A percentile compares a stretch with the other conserved stretches of the same genome.
Conservation (phyloP, 2,888 invertebrate species). For the Acleris emargana region DNA sequence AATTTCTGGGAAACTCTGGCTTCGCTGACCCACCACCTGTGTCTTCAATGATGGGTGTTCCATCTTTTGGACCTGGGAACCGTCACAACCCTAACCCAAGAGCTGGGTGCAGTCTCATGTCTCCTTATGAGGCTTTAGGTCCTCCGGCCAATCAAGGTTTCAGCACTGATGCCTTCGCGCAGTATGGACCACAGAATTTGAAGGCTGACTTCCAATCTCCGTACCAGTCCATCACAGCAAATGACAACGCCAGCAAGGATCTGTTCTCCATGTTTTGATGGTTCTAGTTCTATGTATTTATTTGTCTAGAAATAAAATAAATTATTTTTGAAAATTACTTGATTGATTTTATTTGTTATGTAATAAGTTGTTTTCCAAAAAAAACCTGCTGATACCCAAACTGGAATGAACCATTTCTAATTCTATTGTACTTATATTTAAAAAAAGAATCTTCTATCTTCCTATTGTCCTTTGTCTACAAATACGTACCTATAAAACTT, state of each 20-base stretch:
- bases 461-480: too few species aligned
- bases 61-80: not conserved
- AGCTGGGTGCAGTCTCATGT: conserved; percentile 52
- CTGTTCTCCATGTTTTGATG: conserved; percentile 53
- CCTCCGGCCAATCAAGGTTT: conserved; percentile 42
- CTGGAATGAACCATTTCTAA: too few species aligned
- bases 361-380: not conserved
- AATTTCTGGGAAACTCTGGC: conserved; percentile 44
- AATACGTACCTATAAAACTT: too few species aligned
- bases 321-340: conserved; percentile 11
- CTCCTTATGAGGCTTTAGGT: conserved; percentile 59
- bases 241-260: conserved; percentile 51
- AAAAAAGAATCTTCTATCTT: too few species aligned
- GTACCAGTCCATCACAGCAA: conserved; percentile 52
- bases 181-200: conserved; percentile 41
- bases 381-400: too few species aligned
- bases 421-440: too few species aligned
- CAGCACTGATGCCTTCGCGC: conserved; percentile 9
- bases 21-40: conserved; percentile 41
- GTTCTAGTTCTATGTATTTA: conserved; percentile 42
- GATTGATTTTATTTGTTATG: not conserved
- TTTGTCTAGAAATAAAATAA: conserved; percentile 11
- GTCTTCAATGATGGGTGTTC: conserved; percentile 38
- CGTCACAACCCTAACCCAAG: conserved; percentile 38
- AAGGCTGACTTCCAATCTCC: conserved; percentile 63